A percentile compares a stretch with the other conserved stretches of the same genome.
Conservation (phyloP, 2,888 invertebrate species). For the Lithophane ornitopus region DNA sequence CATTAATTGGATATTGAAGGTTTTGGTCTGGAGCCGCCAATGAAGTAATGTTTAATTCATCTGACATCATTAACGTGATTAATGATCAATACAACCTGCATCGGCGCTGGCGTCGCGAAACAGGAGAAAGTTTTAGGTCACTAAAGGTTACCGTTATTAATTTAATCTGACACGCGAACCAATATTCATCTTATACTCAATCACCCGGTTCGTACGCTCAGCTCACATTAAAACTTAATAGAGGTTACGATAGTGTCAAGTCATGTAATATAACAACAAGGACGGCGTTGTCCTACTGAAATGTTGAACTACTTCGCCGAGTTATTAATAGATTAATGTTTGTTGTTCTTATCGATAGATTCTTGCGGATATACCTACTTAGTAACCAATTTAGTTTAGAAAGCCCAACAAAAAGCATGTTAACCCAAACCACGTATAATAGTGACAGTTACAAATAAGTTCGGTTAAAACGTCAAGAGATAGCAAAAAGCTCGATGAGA, state of each 20-base stretch:
- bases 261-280: slow-evolving; percentile 59
- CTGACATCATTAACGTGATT: slow-evolving; percentile 75
- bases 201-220: slow-evolving; percentile 47
- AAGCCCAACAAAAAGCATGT: slow-evolving; percentile 38
- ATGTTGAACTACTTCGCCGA: slow-evolving; percentile 38
- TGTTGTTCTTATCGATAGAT: background rate
- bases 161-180: slow-evolving; percentile 75
- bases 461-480: slow-evolving; percentile 61
- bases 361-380: slow-evolving; percentile 1
- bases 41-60: slow-evolving; percentile 70
- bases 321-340: slow-evolving; percentile 1
- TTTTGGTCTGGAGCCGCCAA: slow-evolving; percentile 62
- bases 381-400: slow-evolving; percentile 33
- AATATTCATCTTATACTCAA: slow-evolving; percentile 68
- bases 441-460: slow-evolving; percentile 65
- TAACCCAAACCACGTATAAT: slow-evolving; percentile 54
- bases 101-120: slow-evolving; percentile 66
- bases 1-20: slow-evolving; percentile 60
- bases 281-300: slow-evolving; percentile 46
- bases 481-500: slow-evolving; percentile 67
- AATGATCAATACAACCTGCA: slow-evolving; percentile 68
- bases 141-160: slow-evolving; percentile 74
- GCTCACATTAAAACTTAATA: slow-evolving; percentile 57
- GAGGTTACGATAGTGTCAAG: slow-evolving; percentile 60
- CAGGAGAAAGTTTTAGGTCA: slow-evolving; percentile 76